Conservation (phyloP, 2,113 vertebrate species). For the Ceuthmochares aereus region DNA sequence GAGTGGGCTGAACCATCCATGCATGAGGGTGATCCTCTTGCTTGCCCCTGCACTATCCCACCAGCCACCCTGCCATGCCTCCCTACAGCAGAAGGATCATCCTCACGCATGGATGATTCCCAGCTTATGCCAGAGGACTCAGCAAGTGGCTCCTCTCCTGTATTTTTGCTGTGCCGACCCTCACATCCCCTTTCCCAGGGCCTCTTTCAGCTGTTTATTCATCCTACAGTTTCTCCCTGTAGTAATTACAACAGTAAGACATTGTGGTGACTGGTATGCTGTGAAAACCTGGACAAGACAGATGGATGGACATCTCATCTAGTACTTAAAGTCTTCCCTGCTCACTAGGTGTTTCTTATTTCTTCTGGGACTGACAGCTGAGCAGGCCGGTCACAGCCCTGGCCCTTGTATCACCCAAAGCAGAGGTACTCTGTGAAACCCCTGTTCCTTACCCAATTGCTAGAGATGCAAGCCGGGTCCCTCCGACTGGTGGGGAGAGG, state of each 20-base stretch:
- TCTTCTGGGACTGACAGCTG: neutral
- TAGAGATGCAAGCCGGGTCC: neutral
- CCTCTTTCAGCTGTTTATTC: conserved; percentile 22
- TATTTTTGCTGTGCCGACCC: neutral
- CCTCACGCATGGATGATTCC: neutral
- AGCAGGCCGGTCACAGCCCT: neutral
- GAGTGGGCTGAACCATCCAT: neutral
- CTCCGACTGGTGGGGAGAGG: rapidly evolving
- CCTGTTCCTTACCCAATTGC: no score
- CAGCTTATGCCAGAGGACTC: neutral
- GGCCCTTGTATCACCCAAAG: no score
- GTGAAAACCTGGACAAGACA: neutral
- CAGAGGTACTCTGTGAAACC: no score
- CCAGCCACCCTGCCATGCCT: neutral
- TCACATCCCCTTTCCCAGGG: neutral
- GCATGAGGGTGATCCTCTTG: no score
- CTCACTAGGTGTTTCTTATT: neutral
- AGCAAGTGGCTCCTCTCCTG: neutral
- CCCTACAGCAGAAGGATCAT: neutral
- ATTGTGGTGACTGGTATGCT: neutral
- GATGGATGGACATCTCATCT: neutral
- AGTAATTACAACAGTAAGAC: conserved; percentile 5
- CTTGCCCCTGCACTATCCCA: rapidly evolving
- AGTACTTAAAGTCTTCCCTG: neutral
- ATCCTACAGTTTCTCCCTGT: neutral